Evolutionary conservation across 1,140 invertebrate species (phyloP).

Genomic region (Microplitis demolitor): DNA sequence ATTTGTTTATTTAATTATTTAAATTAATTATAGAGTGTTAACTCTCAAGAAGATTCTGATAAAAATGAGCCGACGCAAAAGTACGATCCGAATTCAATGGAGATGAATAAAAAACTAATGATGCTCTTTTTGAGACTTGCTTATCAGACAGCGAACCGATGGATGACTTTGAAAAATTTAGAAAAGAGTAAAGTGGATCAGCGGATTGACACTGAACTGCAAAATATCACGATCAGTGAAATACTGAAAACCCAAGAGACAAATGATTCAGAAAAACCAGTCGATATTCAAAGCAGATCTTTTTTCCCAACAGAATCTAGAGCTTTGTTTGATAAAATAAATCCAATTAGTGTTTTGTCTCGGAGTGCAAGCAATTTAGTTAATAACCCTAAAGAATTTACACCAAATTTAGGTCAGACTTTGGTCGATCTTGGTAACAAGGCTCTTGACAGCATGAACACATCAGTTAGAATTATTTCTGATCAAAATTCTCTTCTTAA

Average conservation of each 20-base stretch:
- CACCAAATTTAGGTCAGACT: no score
- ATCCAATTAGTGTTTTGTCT: neutral
- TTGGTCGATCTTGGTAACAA: no score
- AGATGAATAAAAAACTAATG: constrained; percentile 22
- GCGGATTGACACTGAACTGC: neutral
- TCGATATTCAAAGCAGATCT: neutral
- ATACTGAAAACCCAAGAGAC: neutral
- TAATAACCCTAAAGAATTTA: no score
- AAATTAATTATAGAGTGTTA: neutral
- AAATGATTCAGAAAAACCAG: neutral
- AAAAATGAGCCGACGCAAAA: neutral
- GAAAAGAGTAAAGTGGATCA: neutral
- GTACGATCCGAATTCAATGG: constrained; percentile 24
- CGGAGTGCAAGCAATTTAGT: no score
- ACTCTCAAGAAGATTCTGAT: no score
- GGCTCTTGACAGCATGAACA: no score
- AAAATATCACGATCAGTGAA: neutral
- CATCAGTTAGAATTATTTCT: no score
- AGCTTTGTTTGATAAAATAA: neutral
- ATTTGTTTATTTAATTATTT: neutral
- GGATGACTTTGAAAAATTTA: constrained; percentile 20
- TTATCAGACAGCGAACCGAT: constrained; percentile 14
- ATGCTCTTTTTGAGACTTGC: constrained; percentile 9
- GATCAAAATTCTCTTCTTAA: no score
- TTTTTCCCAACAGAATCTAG: neutral